Conservation (phyloP, 30 jellyfish, hydroid and myxozoan genomes). For the Catostylus mosaicus region DNA sequence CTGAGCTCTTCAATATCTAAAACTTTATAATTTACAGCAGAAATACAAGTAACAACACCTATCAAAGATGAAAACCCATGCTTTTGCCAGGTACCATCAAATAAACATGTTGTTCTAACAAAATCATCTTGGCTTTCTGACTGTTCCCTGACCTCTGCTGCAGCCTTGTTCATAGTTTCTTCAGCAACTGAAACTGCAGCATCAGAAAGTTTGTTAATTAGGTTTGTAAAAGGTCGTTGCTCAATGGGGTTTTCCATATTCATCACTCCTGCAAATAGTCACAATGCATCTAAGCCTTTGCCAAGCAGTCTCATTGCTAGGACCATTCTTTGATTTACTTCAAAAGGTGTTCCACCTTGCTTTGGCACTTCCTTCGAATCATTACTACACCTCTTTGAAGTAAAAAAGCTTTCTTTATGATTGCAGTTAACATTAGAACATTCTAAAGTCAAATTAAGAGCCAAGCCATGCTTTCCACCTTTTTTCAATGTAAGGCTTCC, state of each 20-base stretch:
- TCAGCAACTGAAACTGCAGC: conserved; percentile 9
- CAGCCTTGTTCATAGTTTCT: conserved; percentile 30
- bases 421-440: conserved; percentile 5
- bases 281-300: not conserved
- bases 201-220: not conserved
- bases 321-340: conserved; percentile 14
- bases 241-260: conserved; percentile 3
- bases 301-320: conserved; percentile 33
- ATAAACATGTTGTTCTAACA: not conserved
- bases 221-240: conserved; percentile 8
- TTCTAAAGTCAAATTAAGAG: not conserved
- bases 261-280: conserved; percentile 12
- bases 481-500: not conserved
- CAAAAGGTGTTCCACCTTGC: conserved; percentile 31
- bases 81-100: conserved; percentile 42
- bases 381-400: conserved; percentile 13
- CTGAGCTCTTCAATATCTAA: conserved; percentile 2
- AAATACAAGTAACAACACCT: conserved; percentile 28
- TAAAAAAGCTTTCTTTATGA: not conserved
- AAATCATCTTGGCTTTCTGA: not conserved
- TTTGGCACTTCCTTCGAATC: conserved; percentile 7
- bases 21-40: conserved; percentile 9
- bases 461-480: conserved; percentile 15
- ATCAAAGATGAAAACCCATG: conserved; percentile 21
- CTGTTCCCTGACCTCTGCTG: conserved; percentile 18